Conservation (phyloP, 2,797 vertebrate genomes). For the Sardinella longiceps region DNA sequence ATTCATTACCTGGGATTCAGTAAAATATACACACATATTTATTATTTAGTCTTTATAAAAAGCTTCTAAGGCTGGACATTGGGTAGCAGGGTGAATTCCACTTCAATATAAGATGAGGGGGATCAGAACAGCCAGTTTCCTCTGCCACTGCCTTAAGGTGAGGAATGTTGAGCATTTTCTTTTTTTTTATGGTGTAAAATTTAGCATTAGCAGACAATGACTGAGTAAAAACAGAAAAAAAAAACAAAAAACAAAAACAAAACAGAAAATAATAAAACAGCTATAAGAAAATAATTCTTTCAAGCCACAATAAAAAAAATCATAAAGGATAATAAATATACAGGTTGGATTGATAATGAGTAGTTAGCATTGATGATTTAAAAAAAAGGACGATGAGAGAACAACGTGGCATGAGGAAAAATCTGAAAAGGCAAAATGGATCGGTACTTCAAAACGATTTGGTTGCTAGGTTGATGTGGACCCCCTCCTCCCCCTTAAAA, state of each 20-base stretch:
- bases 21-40: slow-evolving; percentile 42
- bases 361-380: slow-evolving; percentile 39
- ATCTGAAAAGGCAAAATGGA: not conserved
- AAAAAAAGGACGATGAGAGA: slow-evolving; percentile 36
- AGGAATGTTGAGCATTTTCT: not conserved
- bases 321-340: slow-evolving; percentile 80
- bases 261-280: slow-evolving; percentile 71
- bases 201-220: slow-evolving; percentile 77
- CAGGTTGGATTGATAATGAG: slow-evolving; percentile 69
- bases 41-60: slow-evolving; percentile 26
- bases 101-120: not conserved
- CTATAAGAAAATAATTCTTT: slow-evolving; percentile 71
- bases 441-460: not conserved
- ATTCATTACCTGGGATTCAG: slow-evolving; percentile 35
- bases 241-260: slow-evolving; percentile 70
- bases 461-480: not conserved
- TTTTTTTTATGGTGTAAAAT: slow-evolving; percentile 68
- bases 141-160: not conserved
- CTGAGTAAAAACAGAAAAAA: slow-evolving; percentile 71
- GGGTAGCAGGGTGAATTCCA: slow-evolving; percentile 30
- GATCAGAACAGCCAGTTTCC: not conserved
- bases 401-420: not conserved
- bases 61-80: slow-evolving; percentile 29
- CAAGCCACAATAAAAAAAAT: slow-evolving; percentile 69
- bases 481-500: not conserved